Evolutionary conservation across 2,888 invertebrate species (phyloP), one percentile per base, ranked within the genome.

Genomic region (Leptodirus hochenwartii): DNA sequence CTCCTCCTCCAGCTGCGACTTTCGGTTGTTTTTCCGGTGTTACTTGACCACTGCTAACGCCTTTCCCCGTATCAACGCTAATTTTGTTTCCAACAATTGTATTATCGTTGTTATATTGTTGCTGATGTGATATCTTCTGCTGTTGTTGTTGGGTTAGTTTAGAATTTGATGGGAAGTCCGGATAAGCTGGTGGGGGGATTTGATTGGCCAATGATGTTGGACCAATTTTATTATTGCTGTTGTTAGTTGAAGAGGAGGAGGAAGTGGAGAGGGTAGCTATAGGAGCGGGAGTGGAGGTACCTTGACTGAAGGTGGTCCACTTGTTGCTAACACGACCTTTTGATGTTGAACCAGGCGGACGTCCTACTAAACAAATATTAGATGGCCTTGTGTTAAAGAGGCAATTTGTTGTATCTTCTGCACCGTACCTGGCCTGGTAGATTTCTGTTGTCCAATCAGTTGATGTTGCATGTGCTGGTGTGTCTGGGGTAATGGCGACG

Each of bases 401-500:
- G 22, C 15, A 4, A 25, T 25, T 5, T 15, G n/a, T n/a, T n/a
- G n/a, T n/a, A n/a, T n/a, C n/a, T n/a, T n/a, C n/a, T n/a, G n/a
- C n/a, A n/a, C n/a, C n/a, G n/a, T n/a, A n/a, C n/a, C n/a, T n/a
- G n/a, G n/a, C n/a, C n/a, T n/a, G n/a, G n/a, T n/a, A n/a, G n/a
- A n/a, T n/a, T n/a, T n/a, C n/a, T n/a, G n/a, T n/a, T n/a, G n/a
- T n/a, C n/a, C n/a, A n/a, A n/a, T n/a, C n/a, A n/a, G n/a, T n/a
- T n/a, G n/a, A n/a, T n/a, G n/a, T n/a, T n/a, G n/a, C n/a, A n/a
- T n/a, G n/a, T n/a, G n/a, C n/a, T n/a, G n/a, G n/a, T n/a, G n/a
- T n/a, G 58, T 52, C 41, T 58, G 54, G 30, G 59, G 58, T 2
- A 51, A 57, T 2, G 62, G 61, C 4, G 61, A 61, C 28, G 60